Conservation (phyloP, 2,113 vertebrate genomes). For the Cochlearius cochlearius region DNA sequence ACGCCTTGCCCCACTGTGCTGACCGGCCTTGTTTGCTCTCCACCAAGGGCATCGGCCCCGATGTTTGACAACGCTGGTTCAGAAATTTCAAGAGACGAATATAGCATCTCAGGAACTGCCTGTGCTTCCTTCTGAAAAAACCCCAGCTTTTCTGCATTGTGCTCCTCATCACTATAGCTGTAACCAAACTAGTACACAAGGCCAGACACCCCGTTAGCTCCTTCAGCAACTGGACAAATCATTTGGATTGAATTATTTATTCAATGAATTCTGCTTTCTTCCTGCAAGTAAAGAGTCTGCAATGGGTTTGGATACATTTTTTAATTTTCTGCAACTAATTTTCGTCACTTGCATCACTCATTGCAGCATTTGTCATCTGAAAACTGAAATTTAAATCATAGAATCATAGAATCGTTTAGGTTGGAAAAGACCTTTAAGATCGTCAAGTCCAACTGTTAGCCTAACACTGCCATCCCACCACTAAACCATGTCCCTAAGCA, state of each 20-base stretch:
- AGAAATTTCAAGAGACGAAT: not conserved
- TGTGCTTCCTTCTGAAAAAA: not conserved
- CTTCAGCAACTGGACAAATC: slow-evolving; percentile 21
- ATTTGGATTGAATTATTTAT: slow-evolving; percentile 33
- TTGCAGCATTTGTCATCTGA: slow-evolving; percentile 10
- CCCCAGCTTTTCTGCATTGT: not conserved
- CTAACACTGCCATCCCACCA: too few relatives aligned
- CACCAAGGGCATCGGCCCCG: accelerated
- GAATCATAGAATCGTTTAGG: too few relatives aligned
- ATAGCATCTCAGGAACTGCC: not conserved
- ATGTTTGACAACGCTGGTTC: accelerated
- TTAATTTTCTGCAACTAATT: slow-evolving; percentile 42
- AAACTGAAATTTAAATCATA: not conserved
- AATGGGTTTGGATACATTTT: not conserved
- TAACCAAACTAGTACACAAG: not conserved
- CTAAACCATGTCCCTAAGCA: too few relatives aligned
- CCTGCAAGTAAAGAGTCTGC: not conserved
- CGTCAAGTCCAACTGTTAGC: too few relatives aligned
- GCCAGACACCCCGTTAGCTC: slow-evolving; percentile 15
- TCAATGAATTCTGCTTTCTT: slow-evolving; percentile 7
- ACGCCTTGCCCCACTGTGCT: accelerated
- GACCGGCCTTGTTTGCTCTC: not conserved
- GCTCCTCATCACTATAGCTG: not conserved
- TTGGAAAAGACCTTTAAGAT: too few relatives aligned
- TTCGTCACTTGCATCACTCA: not conserved